Evolutionary conservation across 2,113 vertebrate species (phyloP).

Genomic region (Heliornis fulica): DNA sequence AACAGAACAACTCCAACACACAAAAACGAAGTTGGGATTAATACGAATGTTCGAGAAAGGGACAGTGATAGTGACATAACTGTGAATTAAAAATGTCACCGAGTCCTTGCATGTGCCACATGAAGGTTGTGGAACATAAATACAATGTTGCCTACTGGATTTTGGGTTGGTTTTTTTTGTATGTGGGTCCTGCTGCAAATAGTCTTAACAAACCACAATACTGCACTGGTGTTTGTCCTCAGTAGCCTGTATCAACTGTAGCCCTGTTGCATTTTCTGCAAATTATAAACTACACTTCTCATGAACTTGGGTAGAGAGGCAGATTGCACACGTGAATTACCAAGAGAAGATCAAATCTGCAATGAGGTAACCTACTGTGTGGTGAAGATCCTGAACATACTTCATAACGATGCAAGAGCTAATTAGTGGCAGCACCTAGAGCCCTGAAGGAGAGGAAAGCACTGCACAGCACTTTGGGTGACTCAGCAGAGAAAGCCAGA

Average conservation of each 20-base stretch:
- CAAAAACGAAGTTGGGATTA: neutral
- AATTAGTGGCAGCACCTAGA: neutral
- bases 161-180: neutral
- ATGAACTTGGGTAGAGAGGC: neutral
- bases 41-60: neutral
- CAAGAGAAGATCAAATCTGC: neutral
- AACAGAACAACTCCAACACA: neutral
- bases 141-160: neutral
- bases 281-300: neutral
- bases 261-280: neutral
- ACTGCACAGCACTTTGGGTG: neutral
- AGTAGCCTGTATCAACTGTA: neutral
- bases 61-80: neutral
- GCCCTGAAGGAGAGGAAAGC: neutral
- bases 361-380: neutral
- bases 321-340: neutral
- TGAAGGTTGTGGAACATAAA: neutral
- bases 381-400: neutral
- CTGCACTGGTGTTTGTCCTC: neutral
- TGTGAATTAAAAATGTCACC: neutral
- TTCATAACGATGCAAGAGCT: neutral
- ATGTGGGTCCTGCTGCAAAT: neutral
- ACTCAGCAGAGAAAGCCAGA: slow-evolving; percentile 25
- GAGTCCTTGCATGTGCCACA: neutral
- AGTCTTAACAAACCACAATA: neutral